Evolutionary conservation across 2,888 invertebrate genomes (phyloP), one percentile per base, ranked within the genome.

Genomic region (Diachrysia chrysitis): DNA sequence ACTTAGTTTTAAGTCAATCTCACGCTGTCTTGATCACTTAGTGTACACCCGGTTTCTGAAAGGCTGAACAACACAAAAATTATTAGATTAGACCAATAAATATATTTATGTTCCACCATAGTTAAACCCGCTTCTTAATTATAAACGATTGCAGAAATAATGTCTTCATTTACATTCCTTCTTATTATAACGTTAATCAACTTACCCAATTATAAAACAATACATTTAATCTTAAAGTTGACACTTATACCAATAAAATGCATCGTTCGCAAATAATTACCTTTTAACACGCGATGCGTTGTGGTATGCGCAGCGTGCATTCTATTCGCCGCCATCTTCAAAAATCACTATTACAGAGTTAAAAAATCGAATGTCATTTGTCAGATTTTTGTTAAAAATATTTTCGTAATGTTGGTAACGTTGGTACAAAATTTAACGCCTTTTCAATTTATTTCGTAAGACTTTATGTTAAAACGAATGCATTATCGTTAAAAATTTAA

Each of bases 221-320:
- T 70, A 60, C 54, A 63, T 70, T 74, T 69, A 65, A 72, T 68
- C 60, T 76, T 21, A 17, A 66, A 61, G 23, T 65, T 71, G 75
- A 69, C 80, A 78, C 62, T 73, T 68, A 77, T 63, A 71, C 67
- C 58, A 67, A 77, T 74, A 67, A 69, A 73, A 72, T 54, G 48
- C 55, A 56, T 71, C 59, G 66, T 68, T 71, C 64, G 46, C 61
- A 10, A 53, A 69, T 79, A 77, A 79, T 79, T 77, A 61, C 63
- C 23, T 61, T 64, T 67, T 55, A 63, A 64, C 80, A 79, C 80
- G 79, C 78, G 74, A 79, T 71, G 48, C 67, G 48, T 51, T 56
- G 74, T 58, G 66, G 71, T 63, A 79, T 76, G 73, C 62, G 37
- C 55, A 53, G 69, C 63, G 58, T 53, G 59, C 73, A 66, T 79